These are phyloP conservation scores for Empis stercorea DNA, from an alignment of 2,888 invertebrate genomes.

Conservation along the genomic window DNA sequence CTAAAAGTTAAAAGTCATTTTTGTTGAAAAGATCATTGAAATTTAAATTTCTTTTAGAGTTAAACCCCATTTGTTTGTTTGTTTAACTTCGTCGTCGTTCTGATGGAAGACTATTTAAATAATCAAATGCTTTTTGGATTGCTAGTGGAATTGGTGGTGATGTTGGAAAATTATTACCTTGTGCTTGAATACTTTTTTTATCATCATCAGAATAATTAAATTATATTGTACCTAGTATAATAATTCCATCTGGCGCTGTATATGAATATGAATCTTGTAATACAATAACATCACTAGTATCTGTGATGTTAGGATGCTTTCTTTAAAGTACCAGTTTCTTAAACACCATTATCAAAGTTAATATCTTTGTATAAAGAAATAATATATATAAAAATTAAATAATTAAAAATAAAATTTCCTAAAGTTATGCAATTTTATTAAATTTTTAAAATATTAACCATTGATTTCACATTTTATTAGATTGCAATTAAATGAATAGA, in stretches of 20 bases:
- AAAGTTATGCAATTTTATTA: neutral
- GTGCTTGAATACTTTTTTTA: slow-evolving; percentile 46
- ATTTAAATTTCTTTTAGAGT: no score
- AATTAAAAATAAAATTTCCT: neutral
- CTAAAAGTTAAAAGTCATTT: no score
- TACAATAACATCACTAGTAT: slow-evolving; percentile 51
- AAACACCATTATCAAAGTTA: slow-evolving; percentile 69
- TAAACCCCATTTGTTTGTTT: no score
- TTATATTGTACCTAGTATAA: no score
- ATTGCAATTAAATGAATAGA: no score
- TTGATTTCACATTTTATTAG: slow-evolving; percentile 29
- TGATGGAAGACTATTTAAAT: slow-evolving; percentile 51
- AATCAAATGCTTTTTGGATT: slow-evolving; percentile 61
- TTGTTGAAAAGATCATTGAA: no score
- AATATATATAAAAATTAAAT: no score
- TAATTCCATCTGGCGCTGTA: slow-evolving; percentile 56
- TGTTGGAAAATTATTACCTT: slow-evolving; percentile 59
- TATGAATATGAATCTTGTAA: slow-evolving; percentile 55
- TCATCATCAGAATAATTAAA: slow-evolving; percentile 60
- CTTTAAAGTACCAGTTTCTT: slow-evolving; percentile 64
- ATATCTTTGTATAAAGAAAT: no score
- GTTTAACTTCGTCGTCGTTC: slow-evolving; percentile 6
- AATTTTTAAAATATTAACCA: slow-evolving; percentile 41
- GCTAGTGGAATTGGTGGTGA: slow-evolving; percentile 64
- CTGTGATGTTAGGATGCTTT: slow-evolving; percentile 54